These are phyloP conservation scores for Rhagonycha lutea DNA, from an alignment of 2,888 invertebrate genomes.

Conservation along the genomic window DNA sequence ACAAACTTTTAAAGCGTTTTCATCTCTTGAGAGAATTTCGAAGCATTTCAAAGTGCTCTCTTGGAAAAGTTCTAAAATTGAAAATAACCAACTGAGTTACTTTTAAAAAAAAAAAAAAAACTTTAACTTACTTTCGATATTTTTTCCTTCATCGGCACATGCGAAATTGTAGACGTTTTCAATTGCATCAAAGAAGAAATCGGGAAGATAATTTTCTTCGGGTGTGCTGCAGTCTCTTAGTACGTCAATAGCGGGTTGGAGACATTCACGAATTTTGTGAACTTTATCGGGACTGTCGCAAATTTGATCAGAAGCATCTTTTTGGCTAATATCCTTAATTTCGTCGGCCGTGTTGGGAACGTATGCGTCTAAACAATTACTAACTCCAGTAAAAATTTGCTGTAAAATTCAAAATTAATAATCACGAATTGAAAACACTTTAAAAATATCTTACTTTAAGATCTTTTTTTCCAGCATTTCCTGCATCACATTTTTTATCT, in stretches of 20 bases:
- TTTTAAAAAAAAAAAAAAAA: background rate
- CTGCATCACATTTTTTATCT: background rate
- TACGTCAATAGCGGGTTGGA: background rate
- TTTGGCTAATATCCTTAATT: background rate
- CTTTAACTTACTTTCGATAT: background rate
- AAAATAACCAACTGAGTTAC: background rate
- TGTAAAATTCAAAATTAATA: background rate
- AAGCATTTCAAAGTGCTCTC: background rate
- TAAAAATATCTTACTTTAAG: background rate
- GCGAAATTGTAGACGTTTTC: slow-evolving; percentile 4
- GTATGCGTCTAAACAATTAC: background rate
- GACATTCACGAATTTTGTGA: slow-evolving; percentile 1
- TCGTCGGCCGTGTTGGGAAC: background rate
- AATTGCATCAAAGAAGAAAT: slow-evolving; percentile 11
- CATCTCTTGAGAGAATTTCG: background rate
- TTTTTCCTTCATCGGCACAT: slow-evolving; percentile 5
- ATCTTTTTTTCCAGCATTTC: background rate
- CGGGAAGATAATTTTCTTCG: slow-evolving; percentile 14
- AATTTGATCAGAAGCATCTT: slow-evolving; percentile 3
- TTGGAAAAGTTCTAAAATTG: background rate
- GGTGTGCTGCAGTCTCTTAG: background rate
- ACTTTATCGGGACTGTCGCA: background rate
- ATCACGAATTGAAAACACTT: background rate
- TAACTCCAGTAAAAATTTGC: background rate
- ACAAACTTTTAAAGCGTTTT: background rate